Evolutionary conservation across 2,113 vertebrate species (phyloP).

Genomic region (Thomomys bottae): DNA sequence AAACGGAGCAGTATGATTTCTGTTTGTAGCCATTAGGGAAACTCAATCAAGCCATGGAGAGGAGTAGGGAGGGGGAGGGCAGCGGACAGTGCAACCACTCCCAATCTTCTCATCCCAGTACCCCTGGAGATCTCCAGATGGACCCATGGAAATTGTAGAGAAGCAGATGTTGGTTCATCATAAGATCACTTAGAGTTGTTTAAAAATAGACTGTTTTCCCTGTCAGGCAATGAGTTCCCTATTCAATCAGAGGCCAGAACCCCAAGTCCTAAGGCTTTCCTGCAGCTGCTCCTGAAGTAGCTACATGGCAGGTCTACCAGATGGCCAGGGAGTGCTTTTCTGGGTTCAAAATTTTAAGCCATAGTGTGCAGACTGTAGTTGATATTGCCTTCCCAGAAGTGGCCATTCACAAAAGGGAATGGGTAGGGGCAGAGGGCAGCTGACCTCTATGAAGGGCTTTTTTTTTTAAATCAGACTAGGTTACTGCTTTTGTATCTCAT

Average conservation of each 20-base stretch:
- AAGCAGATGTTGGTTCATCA: slow-evolving; percentile 1
- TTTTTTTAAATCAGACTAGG: neutral
- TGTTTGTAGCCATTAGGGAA: neutral
- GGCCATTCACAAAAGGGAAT: neutral
- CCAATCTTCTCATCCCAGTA: neutral
- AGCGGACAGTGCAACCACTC: neutral
- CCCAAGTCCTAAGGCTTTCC: too few relatives aligned
- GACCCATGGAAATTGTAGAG: neutral
- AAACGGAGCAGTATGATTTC: neutral
- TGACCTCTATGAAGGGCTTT: neutral
- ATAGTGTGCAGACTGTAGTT: neutral
- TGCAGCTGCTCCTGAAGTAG: too few relatives aligned
- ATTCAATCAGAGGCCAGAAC: neutral
- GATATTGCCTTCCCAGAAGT: neutral
- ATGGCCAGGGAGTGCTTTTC: neutral
- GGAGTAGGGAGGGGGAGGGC: too few relatives aligned
- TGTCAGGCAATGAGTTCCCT: neutral
- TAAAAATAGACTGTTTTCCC: neutral
- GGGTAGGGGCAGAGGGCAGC: neutral
- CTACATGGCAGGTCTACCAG: neutral
- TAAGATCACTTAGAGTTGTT: neutral
- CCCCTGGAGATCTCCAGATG: neutral
- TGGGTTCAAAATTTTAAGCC: neutral
- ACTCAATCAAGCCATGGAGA: neutral
- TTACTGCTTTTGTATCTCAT: neutral